Conservation (phyloP, 2,888 invertebrate species). For the Xestoiulus laeticollis region DNA sequence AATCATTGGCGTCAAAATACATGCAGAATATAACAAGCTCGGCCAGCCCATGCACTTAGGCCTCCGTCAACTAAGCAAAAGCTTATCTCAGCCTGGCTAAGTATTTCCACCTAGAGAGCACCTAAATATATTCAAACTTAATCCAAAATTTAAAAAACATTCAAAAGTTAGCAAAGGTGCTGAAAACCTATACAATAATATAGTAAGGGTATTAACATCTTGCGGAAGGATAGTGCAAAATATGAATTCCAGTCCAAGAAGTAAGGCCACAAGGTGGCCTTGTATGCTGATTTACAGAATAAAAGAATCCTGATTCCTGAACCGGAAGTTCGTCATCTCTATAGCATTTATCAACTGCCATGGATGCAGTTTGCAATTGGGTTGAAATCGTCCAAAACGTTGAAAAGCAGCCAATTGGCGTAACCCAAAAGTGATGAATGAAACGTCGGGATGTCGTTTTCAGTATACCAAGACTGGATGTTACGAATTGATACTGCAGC, state of each 20-base stretch:
- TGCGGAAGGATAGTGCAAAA: too few relatives aligned
- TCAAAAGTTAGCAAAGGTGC: too few relatives aligned
- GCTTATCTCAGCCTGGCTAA: too few relatives aligned
- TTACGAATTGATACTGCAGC: constrained; percentile 23
- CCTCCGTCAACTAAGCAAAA: too few relatives aligned
- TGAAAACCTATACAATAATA: too few relatives aligned
- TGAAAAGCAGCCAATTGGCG: constrained; percentile 42
- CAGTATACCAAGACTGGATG: neutral
- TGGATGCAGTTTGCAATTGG: neutral
- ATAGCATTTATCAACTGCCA: neutral
- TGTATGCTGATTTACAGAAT: neutral
- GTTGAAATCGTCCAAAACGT: constrained; percentile 22
- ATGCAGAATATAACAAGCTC: too few relatives aligned
- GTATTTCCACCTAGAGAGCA: too few relatives aligned
- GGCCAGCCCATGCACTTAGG: too few relatives aligned
- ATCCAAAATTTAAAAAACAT: too few relatives aligned
- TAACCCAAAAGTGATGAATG: constrained; percentile 31
- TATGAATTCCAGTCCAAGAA: neutral
- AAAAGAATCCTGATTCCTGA: neutral
- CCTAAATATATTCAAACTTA: too few relatives aligned
- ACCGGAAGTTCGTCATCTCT: neutral
- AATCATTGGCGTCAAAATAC: too few relatives aligned
- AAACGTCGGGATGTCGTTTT: constrained; percentile 14
- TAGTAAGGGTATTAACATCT: too few relatives aligned
- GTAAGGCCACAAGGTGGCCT: neutral